Evolutionary conservation across 2,113 vertebrate genomes (phyloP).

Genomic region (Clarias macrocephalus): DNA sequence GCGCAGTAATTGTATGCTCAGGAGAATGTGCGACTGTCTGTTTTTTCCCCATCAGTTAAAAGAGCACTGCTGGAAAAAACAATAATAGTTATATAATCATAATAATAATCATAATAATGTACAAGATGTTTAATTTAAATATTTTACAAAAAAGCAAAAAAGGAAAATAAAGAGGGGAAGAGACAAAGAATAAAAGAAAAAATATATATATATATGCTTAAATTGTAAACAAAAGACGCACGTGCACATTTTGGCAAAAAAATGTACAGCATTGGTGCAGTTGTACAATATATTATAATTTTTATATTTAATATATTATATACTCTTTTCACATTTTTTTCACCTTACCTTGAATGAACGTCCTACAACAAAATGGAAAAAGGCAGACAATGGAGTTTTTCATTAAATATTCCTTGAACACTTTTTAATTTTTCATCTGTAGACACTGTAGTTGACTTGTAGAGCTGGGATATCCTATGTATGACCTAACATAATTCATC

Average conservation of each 20-base stretch:
- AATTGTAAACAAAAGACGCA: constrained; percentile 75
- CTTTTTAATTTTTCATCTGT: constrained; percentile 38
- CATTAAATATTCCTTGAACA: constrained; percentile 39
- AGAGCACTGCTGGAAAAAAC: constrained; percentile 69
- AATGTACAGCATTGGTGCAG: constrained; percentile 75
- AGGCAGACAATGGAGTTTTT: constrained; percentile 58
- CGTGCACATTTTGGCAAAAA: constrained; percentile 73
- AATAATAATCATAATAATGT: constrained; percentile 63
- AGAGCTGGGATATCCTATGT: constrained; percentile 33
- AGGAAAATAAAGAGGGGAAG: constrained; percentile 56
- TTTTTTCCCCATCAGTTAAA: constrained; percentile 70
- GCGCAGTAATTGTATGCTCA: constrained; percentile 75
- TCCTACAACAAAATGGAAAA: constrained; percentile 67
- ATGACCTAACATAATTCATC: constrained; percentile 44
- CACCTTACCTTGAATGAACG: constrained; percentile 66
- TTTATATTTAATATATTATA: constrained; percentile 70
- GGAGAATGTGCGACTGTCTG: constrained; percentile 75
- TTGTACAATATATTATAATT: constrained; percentile 74
- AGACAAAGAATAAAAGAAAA: constrained; percentile 57
- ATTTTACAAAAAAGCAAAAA: constrained; percentile 69
- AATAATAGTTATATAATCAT: constrained; percentile 50
- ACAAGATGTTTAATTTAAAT: constrained; percentile 73
- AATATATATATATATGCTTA: constrained; percentile 57
- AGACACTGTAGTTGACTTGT: constrained; percentile 29
- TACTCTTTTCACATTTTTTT: constrained; percentile 69